These are phyloP conservation scores for Phrynocephalus forsythii DNA, from an alignment of 2,797 vertebrate species.

Conservation along the genomic window DNA sequence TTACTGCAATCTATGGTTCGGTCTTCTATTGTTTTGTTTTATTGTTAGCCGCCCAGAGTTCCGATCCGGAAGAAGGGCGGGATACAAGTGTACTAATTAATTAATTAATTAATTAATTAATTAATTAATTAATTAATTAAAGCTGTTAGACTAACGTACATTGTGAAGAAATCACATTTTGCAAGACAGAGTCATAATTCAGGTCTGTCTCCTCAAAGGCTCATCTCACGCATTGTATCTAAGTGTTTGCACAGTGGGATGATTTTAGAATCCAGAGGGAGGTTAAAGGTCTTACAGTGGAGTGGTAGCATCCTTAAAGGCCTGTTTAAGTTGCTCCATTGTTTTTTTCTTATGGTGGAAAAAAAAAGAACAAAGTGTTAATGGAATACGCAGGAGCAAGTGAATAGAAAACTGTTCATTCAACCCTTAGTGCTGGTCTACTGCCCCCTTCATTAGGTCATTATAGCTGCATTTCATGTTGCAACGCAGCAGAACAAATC, in stretches of 20 bases:
- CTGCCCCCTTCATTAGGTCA: neutral
- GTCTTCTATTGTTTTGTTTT: too few species aligned
- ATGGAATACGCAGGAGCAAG: neutral
- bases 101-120: neutral
- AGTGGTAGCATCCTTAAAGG: neutral
- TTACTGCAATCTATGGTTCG: too few species aligned
- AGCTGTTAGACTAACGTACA: neutral
- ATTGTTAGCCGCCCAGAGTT: too few species aligned
- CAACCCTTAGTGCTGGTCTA: neutral
- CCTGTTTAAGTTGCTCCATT: neutral
- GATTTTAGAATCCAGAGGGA: neutral
- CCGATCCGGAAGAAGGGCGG: too few species aligned
- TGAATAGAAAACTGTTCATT: neutral
- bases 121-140: neutral
- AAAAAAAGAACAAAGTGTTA: neutral
- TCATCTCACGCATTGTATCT: neutral
- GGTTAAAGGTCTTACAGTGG: neutral
- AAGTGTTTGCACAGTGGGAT: neutral
- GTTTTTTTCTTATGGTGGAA: neutral
- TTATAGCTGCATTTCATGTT: neutral
- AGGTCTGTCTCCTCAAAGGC: rapidly evolving
- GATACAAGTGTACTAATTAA: too few species aligned
- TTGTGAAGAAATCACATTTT: neutral
- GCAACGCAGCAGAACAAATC: too few species aligned
- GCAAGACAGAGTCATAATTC: neutral